Percentiles rank a stretch among this genome's conserved stretches.
Evolutionary conservation across 2,888 invertebrate species (phyloP).

Genomic region (Glyphotaelius pellucidus): DNA sequence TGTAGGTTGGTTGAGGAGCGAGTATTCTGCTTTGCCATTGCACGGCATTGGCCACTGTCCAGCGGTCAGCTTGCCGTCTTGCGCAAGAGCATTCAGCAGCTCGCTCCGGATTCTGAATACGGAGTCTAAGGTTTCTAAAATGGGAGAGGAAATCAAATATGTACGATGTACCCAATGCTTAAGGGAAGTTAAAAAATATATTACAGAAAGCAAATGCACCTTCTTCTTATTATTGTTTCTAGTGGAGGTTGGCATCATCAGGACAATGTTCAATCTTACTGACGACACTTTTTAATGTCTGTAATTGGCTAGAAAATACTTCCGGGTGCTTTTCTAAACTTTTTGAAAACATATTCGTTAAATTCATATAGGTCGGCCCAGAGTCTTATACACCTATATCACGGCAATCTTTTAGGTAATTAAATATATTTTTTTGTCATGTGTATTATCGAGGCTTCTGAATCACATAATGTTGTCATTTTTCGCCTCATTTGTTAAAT

Average conservation of each 20-base stretch:
- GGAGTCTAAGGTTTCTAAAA: background rate
- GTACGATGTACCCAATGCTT: background rate
- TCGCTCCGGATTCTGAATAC: slow-evolving; percentile 10
- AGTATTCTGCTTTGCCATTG: background rate
- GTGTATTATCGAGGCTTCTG: no score
- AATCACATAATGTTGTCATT: no score
- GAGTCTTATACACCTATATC: no score
- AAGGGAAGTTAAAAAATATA: background rate
- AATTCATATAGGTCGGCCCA: no score
- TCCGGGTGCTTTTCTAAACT: no score
- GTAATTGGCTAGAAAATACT: no score
- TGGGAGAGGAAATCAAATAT: background rate
- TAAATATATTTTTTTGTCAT: no score
- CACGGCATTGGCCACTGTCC: slow-evolving; percentile 32
- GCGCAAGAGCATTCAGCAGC: slow-evolving; percentile 30
- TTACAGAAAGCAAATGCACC: background rate
- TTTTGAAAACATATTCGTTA: no score
- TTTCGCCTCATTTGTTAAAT: no score
- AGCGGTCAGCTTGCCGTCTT: background rate
- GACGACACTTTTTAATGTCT: no score
- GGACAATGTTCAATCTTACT: background rate
- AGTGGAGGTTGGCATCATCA: background rate
- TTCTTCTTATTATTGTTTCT: background rate
- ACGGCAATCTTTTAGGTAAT: no score
- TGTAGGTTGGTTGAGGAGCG: no score